phyloP scores from a whole-genome alignment of 2,113 vertebrate species.

The Grus americana region DNA sequence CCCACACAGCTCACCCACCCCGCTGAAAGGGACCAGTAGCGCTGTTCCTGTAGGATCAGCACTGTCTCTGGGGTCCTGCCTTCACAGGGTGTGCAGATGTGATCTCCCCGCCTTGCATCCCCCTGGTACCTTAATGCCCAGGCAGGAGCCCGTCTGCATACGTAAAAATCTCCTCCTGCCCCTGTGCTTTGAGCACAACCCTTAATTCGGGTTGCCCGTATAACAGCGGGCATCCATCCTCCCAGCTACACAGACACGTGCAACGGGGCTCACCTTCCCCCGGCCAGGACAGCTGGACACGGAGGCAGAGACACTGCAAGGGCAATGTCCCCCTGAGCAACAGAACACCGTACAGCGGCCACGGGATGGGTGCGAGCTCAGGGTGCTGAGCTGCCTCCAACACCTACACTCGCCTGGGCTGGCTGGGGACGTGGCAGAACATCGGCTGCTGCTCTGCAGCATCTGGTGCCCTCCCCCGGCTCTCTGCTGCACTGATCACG shows the following conservation, averaged over 20 bases:
- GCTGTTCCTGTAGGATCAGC: no score
- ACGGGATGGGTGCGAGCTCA: not conserved
- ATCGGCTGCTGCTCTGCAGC: not conserved
- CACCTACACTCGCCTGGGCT: not conserved
- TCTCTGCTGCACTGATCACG: not conserved
- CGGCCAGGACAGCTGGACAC: accelerated
- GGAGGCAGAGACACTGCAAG: not conserved
- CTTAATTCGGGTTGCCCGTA: not conserved
- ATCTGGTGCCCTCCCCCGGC: not conserved
- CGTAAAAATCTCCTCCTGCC: not conserved
- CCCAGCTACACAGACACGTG: not conserved
- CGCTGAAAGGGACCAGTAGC: not conserved
- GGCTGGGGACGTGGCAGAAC: not conserved
- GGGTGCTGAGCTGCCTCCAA: not conserved
- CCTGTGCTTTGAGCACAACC: not conserved
- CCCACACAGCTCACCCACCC: not conserved
- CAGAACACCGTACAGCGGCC: accelerated
- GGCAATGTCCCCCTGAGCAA: accelerated
- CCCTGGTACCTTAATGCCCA: no score
- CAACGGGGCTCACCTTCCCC: not conserved
- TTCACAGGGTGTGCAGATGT: not conserved
- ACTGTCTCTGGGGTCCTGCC: not conserved
- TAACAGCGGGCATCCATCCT: not conserved
- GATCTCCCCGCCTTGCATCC: not conserved
- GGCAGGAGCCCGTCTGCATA: not conserved